Percentiles rank a stretch among this genome's conserved stretches.
phyloP scores from a whole-genome alignment of 2,888 invertebrate genomes.

The Rhabditophanes sp. region DNA sequence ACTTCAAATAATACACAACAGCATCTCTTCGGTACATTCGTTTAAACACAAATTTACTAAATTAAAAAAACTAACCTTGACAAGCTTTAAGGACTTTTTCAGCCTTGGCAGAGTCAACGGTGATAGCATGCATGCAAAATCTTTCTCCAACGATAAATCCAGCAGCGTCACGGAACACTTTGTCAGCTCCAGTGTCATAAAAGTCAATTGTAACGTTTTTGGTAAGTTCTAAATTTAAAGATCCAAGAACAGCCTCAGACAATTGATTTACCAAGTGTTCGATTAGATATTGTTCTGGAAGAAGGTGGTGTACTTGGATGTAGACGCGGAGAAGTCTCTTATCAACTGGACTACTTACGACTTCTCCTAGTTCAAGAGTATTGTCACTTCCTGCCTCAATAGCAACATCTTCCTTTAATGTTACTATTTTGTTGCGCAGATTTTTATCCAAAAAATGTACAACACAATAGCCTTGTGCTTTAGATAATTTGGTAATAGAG shows the following conservation, averaged over 20 bases:
- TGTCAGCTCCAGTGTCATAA: conserved; percentile 25
- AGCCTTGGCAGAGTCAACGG: conserved; percentile 16
- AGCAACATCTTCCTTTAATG: too few species aligned
- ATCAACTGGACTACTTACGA: too few species aligned
- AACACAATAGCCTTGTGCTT: too few species aligned
- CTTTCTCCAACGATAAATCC: conserved; percentile 41
- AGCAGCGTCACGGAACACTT: conserved; percentile 28
- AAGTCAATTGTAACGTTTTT: conserved; percentile 42
- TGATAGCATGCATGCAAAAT: conserved; percentile 20
- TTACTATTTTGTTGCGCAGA: too few species aligned
- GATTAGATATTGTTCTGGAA: conserved; percentile 18
- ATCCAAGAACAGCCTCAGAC: conserved; percentile 24
- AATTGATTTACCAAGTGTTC: conserved; percentile 24
- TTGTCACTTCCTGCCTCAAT: too few species aligned
- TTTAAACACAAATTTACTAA: too few species aligned
- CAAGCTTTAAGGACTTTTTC: conserved; percentile 8
- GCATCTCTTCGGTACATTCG: too few species aligned
- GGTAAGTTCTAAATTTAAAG: conserved; percentile 36
- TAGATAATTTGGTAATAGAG: too few species aligned
- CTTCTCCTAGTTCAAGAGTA: too few species aligned
- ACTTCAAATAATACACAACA: too few species aligned
- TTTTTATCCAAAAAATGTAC: too few species aligned
- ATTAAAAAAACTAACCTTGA: conserved; percentile 10
- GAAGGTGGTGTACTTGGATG: conserved; percentile 30
- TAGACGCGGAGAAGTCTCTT: conserved; percentile 23